Percentiles rank a stretch among this genome's conserved stretches.
phyloP scores from a whole-genome alignment of 2,113 vertebrate species.

The Lanius ludovicianus region DNA sequence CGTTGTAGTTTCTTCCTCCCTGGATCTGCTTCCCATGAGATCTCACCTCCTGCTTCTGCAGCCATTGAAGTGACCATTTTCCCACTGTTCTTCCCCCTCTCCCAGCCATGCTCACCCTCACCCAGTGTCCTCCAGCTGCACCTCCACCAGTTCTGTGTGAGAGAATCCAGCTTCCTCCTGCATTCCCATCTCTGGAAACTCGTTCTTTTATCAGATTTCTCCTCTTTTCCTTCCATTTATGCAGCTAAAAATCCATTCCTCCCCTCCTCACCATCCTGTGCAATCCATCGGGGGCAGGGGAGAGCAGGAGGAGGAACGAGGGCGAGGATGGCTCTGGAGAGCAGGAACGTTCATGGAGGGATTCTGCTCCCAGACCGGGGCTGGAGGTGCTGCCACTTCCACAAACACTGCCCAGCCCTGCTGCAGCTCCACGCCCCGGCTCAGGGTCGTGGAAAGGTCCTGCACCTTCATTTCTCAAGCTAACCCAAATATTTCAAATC shows the following conservation, averaged over 20 bases:
- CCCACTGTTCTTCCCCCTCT: not conserved
- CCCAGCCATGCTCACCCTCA: not conserved
- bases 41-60: not conserved
- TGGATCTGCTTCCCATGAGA: not conserved
- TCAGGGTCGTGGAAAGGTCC: not conserved
- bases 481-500: not conserved
- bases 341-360: fast-evolving
- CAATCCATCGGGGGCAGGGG: not conserved
- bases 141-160: too few species aligned
- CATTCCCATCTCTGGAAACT: not conserved
- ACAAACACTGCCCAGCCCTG: fast-evolving
- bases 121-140: not conserved
- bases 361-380: not conserved
- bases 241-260: not conserved
- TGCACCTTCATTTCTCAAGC: not conserved
- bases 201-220: not conserved
- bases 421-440: fast-evolving
- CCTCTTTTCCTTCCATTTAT: not conserved
- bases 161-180: not conserved
- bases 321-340: not conserved
- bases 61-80: not conserved
- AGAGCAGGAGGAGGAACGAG: not conserved
- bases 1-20: not conserved
- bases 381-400: not conserved
- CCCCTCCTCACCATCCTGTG: not conserved